Percentiles rank a stretch among this genome's conserved stretches.
These are phyloP conservation scores for Prietella phreatophila DNA, from an alignment of 2,113 vertebrate genomes.

Conservation along the genomic window DNA sequence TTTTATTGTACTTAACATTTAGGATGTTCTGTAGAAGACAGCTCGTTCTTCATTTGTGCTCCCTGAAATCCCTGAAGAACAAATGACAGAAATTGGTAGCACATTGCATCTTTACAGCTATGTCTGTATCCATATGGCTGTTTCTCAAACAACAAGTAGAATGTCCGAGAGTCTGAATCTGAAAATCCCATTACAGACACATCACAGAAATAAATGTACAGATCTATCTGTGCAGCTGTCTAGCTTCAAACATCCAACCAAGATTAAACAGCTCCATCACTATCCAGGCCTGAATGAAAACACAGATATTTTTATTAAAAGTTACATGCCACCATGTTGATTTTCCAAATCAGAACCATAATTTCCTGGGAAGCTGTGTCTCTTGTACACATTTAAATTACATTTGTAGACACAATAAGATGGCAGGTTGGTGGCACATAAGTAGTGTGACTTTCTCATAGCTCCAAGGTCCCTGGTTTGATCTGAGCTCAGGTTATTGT, in stretches of 20 bases:
- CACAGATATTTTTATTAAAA: background rate
- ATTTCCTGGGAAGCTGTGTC: constrained; percentile 29
- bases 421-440: background rate
- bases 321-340: background rate
- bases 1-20: constrained; percentile 6
- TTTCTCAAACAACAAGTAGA: background rate
- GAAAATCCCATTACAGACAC: constrained; percentile 17
- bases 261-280: background rate
- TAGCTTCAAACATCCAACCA: background rate
- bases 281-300: background rate
- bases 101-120: background rate
- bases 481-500: background rate
- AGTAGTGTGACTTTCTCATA: background rate
- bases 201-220: constrained; percentile 11
- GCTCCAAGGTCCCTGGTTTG: too few species aligned
- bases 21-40: constrained; percentile 2
- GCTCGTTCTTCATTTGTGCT: constrained; percentile 9
- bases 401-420: constrained; percentile 25
- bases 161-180: background rate
- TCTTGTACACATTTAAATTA: constrained; percentile 41
- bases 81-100: background rate
- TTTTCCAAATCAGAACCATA: constrained; percentile 2
- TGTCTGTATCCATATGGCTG: constrained; percentile 5
- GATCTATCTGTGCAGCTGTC: background rate
- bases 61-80: background rate